Base-by-base conservation (phyloP, 2,113 vertebrate genomes). In the Caretta caretta region DNA sequence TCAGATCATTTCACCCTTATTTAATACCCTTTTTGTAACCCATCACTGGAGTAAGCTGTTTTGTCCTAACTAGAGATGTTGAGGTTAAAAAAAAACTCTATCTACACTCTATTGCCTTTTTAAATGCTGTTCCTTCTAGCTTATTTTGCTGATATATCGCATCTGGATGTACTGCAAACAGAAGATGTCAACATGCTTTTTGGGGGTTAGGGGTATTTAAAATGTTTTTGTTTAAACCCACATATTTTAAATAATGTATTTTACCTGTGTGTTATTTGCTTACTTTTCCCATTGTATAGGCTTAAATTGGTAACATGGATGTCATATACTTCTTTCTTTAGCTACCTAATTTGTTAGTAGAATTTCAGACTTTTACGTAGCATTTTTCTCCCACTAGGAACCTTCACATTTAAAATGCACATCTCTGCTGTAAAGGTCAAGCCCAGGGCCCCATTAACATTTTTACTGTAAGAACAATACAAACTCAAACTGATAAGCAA, bases 1-100 rank as follows among this genome's bases (percentile, higher is more conserved):
- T 96, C 95, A 42, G 97, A 95, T 95, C 48, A 91, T 93, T 96
- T 96, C 93, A 96, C 88, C 75, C 42, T 48, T 78, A 78, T 48
- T 46, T 48, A 48, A 78, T 46, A 48, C 24, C 46, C 75, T 38
- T 38, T 72, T 72, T 48, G 42, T 48, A 48, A 48, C 12, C 38
- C 10, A 16, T 48, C 42, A 78, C 25, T 78, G 38, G 11, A 48
- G 27, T 48, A 48, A 78, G 42, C 24, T 78, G 46, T 78, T 76
- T 78, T 78, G 25, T 78, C 75, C 42, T 29, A 78, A 27, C 24
- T 48, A 78, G 42, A 48, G 42, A 78, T 78, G 42, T 4, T 27
- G 25, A 78, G 22, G 10, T 76, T 46, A 13, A 76, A 46, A 46
- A 42, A 76, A 46, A 20, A 3, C 22, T 11, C 24, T 42, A 46